Percentiles rank a stretch among this genome's conserved stretches.
phyloP scores from a whole-genome alignment of 2,888 invertebrate species.

The Nemotelus nigrinus region DNA sequence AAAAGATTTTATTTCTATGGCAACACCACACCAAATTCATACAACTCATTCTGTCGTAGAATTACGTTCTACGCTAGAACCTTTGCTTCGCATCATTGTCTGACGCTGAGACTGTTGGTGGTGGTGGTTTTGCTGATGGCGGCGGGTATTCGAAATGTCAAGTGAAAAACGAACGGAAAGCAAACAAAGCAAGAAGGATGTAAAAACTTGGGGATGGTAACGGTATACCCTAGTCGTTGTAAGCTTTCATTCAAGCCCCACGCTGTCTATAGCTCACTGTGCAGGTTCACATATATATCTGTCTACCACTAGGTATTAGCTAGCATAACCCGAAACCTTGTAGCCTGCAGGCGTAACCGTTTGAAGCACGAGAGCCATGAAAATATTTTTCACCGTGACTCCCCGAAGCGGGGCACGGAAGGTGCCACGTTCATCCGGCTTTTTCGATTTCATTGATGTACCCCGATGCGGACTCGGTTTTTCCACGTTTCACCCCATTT shows the following conservation, averaged over 20 bases:
- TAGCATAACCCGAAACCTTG: background rate
- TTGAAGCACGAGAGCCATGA: background rate
- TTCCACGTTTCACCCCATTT: background rate
- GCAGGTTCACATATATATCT: background rate
- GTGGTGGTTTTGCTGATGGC: background rate
- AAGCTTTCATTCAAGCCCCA: conserved; percentile 44
- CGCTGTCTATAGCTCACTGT: conserved; percentile 5
- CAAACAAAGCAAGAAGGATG: background rate
- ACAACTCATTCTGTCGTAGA: conserved; percentile 16
- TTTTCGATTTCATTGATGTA: conserved; percentile 27
- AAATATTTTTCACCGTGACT: background rate
- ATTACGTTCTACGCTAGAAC: conserved; percentile 7
- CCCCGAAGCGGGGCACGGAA: background rate
- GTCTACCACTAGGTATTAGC: background rate
- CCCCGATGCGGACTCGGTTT: background rate
- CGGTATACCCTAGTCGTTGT: conserved; percentile 6
- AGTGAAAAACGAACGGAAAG: conserved; percentile 3
- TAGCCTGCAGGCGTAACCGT: background rate
- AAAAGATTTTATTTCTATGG: background rate
- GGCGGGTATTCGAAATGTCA: background rate
- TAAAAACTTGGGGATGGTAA: conserved; percentile 14
- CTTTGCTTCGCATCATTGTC: background rate
- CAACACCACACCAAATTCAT: background rate
- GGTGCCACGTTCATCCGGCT: background rate
- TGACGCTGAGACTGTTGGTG: background rate